Conservation (phyloP, 2,797 vertebrate genomes). For the Coregonus sp. region DNA sequence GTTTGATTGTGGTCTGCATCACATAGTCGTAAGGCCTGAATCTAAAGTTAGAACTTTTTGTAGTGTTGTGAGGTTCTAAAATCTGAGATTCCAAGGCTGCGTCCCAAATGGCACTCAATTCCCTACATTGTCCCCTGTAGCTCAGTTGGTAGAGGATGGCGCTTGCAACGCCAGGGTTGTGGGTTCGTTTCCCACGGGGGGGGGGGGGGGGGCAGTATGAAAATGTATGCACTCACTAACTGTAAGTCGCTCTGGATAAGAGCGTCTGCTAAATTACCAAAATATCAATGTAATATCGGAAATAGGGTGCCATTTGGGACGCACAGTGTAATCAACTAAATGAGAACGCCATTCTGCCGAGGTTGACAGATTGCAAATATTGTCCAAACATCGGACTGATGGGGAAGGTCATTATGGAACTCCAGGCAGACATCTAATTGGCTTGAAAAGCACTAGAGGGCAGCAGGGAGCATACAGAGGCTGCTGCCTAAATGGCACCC, state of each 20-base stretch:
- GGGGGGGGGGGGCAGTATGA: too few relatives aligned
- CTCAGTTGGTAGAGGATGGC: too few relatives aligned
- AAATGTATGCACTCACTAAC: too few relatives aligned
- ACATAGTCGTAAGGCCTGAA: not conserved
- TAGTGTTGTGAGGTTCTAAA: not conserved
- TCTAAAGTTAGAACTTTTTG: not conserved
- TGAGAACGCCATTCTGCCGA: slow-evolving; percentile 3
- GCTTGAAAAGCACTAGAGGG: slow-evolving; percentile 10
- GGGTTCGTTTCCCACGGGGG: too few relatives aligned
- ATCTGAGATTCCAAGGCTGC: not conserved
- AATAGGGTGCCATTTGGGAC: too few relatives aligned
- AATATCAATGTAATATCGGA: not conserved
- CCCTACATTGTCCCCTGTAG: too few relatives aligned
- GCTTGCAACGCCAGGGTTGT: too few relatives aligned
- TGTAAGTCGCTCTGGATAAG: too few relatives aligned
- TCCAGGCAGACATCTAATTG: slow-evolving; percentile 28
- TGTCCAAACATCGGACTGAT: slow-evolving; percentile 16
- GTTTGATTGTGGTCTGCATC: not conserved
- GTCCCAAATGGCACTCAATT: not conserved
- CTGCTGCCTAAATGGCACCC: too few relatives aligned
- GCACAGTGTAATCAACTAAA: not conserved
- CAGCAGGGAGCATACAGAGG: slow-evolving; percentile 28
- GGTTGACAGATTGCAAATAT: not conserved
- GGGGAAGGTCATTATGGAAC: slow-evolving; percentile 17
- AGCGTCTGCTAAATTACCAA: too few relatives aligned